A percentile compares a stretch with the other conserved stretches of the same genome.
phyloP scores from a whole-genome alignment of 2,797 vertebrate genomes.

The Lacerta viridis region DNA sequence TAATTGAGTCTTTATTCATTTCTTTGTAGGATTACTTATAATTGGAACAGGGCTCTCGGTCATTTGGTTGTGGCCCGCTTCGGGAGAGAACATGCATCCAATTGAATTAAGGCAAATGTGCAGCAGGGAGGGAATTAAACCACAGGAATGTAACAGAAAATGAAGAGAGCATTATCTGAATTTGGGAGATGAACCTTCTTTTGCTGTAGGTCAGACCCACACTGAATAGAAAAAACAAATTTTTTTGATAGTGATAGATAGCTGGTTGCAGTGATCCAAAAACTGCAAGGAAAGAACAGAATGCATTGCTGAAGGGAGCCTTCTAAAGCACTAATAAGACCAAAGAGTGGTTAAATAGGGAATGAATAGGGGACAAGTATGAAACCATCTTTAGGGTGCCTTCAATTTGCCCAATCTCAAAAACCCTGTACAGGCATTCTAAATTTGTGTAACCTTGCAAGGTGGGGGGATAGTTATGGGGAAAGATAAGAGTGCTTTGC shows the following conservation, averaged over 20 bases:
- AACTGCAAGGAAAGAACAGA: slow-evolving; percentile 23
- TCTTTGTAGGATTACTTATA: slow-evolving; percentile 64
- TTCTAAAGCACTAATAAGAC: slow-evolving; percentile 30
- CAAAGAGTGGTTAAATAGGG: slow-evolving; percentile 35
- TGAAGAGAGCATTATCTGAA: slow-evolving; percentile 56
- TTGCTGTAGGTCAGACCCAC: slow-evolving; percentile 43
- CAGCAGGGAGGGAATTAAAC: slow-evolving; percentile 56
- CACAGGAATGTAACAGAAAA: slow-evolving; percentile 62
- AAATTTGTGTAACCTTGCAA: too few species aligned
- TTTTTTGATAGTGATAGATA: not conserved
- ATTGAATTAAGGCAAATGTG: slow-evolving; percentile 65
- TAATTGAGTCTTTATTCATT: slow-evolving; percentile 66
- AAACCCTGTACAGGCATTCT: not conserved
- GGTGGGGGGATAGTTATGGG: too few species aligned
- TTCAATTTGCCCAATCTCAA: not conserved
- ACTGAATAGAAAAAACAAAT: slow-evolving; percentile 16
- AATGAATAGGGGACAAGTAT: slow-evolving; percentile 8
- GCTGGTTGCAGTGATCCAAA: slow-evolving; percentile 8
- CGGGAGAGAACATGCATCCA: slow-evolving; percentile 20
- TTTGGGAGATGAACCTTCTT: not conserved
- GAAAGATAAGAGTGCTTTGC: too few species aligned
- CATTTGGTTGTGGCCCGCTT: slow-evolving; percentile 40
- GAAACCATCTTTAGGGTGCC: not conserved
- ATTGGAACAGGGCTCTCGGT: slow-evolving; percentile 51
- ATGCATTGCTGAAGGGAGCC: not conserved